phyloP scores from a whole-genome alignment of 2,113 vertebrate genomes.

The Prunella himalayana region DNA sequence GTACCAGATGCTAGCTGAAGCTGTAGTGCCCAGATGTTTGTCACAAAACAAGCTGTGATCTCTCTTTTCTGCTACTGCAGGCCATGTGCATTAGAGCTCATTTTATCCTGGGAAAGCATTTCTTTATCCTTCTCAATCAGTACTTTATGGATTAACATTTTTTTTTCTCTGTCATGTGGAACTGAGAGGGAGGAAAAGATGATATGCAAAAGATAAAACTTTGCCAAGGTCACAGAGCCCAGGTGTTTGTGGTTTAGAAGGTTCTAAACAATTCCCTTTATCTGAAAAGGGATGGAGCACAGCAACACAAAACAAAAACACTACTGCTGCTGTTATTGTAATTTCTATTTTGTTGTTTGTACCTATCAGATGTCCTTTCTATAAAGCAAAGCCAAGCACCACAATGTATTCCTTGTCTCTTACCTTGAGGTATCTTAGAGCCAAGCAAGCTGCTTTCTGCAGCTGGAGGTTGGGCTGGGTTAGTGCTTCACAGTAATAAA shows the following conservation, averaged over 20 bases:
- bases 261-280: background rate
- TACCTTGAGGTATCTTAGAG: constrained; percentile 89
- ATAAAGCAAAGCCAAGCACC: background rate
- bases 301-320: background rate
- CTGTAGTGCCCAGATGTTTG: background rate
- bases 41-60: background rate
- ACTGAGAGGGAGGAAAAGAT: background rate
- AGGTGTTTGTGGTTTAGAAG: background rate
- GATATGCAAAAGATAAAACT: background rate
- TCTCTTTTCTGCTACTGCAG: background rate
- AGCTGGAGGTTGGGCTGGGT: constrained; percentile 82
- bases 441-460: constrained; percentile 87
- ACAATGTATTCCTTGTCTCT: background rate
- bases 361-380: background rate
- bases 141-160: background rate
- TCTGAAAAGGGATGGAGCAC: background rate
- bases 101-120: background rate
- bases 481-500: constrained; percentile 88
- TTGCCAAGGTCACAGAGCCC: background rate
- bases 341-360: background rate
- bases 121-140: background rate
- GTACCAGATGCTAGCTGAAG: background rate
- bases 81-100: background rate
- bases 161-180: background rate
- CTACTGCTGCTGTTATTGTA: background rate